A percentile compares a stretch with the other conserved stretches of the same genome.
Conservation (phyloP, 37 sponge, comb jelly and placozoan species). For the Hexactinellida sp. region DNA sequence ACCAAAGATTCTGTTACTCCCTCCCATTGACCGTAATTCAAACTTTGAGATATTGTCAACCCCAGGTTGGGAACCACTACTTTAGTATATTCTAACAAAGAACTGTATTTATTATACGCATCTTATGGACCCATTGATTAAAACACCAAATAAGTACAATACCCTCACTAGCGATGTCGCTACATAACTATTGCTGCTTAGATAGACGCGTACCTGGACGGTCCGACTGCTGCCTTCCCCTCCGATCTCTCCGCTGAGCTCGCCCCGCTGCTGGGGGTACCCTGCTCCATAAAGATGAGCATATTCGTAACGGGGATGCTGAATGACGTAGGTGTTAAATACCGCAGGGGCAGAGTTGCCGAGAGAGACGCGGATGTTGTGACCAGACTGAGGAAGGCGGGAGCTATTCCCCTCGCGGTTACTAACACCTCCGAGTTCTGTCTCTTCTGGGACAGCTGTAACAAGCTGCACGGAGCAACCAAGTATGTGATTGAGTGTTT, state of each 20-base stretch:
- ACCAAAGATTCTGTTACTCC: too few relatives aligned
- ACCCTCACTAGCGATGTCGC: too few relatives aligned
- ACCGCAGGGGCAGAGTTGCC: constrained; percentile 19
- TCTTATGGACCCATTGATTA: too few relatives aligned
- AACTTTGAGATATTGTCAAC: too few relatives aligned
- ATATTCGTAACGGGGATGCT: constrained; percentile 34
- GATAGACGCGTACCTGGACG: background rate
- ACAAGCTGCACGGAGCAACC: constrained; percentile 45
- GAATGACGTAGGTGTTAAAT: constrained; percentile 29
- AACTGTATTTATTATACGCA: too few relatives aligned
- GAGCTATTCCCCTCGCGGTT: constrained; percentile 40
- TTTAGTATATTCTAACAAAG: too few relatives aligned
- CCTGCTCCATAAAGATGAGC: constrained; percentile 42
- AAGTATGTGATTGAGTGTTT: constrained; percentile 17
- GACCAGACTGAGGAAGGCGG: constrained; percentile 28
- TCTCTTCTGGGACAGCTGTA: constrained; percentile 41
- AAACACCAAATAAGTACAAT: too few relatives aligned
- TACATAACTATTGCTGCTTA: too few relatives aligned
- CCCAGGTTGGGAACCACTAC: too few relatives aligned
- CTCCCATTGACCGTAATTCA: too few relatives aligned
- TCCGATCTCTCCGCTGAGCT: constrained; percentile 16
- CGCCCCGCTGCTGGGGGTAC: constrained; percentile 39
- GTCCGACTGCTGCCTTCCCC: background rate
- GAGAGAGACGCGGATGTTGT: constrained; percentile 35
- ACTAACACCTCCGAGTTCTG: constrained; percentile 47